Evolutionary conservation across 2,888 invertebrate genomes (phyloP), one percentile per base, ranked within the genome.

Genomic region (Carterocephalus palaemon): DNA sequence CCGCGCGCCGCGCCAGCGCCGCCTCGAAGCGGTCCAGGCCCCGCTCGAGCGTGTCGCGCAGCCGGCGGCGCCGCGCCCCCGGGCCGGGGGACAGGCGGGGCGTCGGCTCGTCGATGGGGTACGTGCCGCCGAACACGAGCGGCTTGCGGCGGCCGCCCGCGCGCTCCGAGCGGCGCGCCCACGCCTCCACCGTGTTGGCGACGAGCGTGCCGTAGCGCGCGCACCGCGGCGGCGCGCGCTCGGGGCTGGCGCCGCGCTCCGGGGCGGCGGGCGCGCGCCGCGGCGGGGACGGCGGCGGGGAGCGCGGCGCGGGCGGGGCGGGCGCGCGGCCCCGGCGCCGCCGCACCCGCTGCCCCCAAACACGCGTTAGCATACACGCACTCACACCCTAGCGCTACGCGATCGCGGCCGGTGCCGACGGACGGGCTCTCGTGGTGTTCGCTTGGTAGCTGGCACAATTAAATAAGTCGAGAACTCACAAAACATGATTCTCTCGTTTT

Each of bases 61-160:
- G 62, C 32, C 60, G 64, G 32, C 64, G 68, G 4, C 62, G 59
- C 49, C 64, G 64, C 43, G 15, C 29, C 37, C 10, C 37, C 17
- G 24, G 28, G 16, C 47, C 47, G 22, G 52, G 20, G 29, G 52
- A 33, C 9, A 36, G 19, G 28, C 33, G 29, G 32, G 32, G 39
- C 34, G 6, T 55, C 16, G 95, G 95, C 63, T 89, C 89, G 70
- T 95, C 95, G 54, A 96, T 95, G 2, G 95, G 95, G 86, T 90
- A 96, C 2, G 95, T 96, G 39, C 95, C 95, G 59, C 94, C 94
- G 72, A 94, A 95, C 49, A 95, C 89, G 32, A 95, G 88, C 49
- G 92, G 92, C 64, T 90, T 91, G 66, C 88, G 56, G 49, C 28
- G 59, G 62, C 66, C 73, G 53, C 64, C 10, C 75, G 4, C 80